These are phyloP conservation scores for Dipodomys merriami DNA, from an alignment of 2,113 vertebrate genomes.

Conservation along the genomic window DNA sequence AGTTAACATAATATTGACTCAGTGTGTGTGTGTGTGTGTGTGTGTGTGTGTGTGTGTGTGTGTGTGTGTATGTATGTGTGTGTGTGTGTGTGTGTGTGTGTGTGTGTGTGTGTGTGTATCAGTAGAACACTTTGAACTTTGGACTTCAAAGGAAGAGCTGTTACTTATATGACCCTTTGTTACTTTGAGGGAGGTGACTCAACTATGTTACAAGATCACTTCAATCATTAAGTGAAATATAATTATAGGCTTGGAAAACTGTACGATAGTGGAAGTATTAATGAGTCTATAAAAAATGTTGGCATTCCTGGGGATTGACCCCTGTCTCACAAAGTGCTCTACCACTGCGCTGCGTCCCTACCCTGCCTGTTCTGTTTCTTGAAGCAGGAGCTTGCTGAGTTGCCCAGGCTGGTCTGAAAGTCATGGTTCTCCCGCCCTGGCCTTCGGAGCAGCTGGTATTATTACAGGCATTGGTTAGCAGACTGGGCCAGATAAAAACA, in stretches of 20 bases:
- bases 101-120: neutral
- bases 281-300: neutral
- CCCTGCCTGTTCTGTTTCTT: neutral
- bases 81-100: neutral
- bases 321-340: neutral
- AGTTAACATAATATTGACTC: neutral
- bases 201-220: slow-evolving; percentile 34
- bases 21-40: neutral
- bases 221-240: slow-evolving; percentile 24
- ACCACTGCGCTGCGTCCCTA: neutral
- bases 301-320: neutral
- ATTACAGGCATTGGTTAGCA: neutral
- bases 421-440: neutral
- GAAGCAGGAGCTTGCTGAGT: neutral
- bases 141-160: slow-evolving; percentile 11
- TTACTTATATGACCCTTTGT: slow-evolving; percentile 8
- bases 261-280: neutral
- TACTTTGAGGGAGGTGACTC: slow-evolving; percentile 27
- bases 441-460: neutral
- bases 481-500: neutral
- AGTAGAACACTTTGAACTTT: neutral
- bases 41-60: too few relatives aligned
- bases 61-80: neutral
- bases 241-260: slow-evolving; percentile 12
- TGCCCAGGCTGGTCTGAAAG: neutral